Conservation (phyloP, 2,888 invertebrate species). For the Meganola albula region DNA sequence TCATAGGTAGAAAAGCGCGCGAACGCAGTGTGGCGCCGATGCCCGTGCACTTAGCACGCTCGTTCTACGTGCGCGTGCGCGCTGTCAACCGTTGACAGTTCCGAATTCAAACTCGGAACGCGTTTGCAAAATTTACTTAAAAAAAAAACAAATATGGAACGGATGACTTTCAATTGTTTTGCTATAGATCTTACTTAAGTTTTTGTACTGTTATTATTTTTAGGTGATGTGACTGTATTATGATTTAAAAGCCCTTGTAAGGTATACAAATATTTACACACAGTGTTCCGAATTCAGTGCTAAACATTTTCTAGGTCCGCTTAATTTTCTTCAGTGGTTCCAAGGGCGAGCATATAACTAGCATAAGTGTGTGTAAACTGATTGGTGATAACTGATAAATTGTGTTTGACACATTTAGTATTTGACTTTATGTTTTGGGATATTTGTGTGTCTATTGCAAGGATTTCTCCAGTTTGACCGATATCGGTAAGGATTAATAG, state of each 20-base stretch:
- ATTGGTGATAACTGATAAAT: constrained; percentile 50
- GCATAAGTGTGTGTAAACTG: constrained; percentile 67
- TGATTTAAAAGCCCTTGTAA: constrained; percentile 13
- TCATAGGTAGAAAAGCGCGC: constrained; percentile 72
- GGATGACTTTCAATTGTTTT: constrained; percentile 42
- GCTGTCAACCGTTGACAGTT: constrained; percentile 58
- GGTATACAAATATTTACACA: constrained; percentile 36
- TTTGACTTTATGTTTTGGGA: constrained; percentile 23
- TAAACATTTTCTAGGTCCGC: constrained; percentile 63
- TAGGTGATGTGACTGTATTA: constrained; percentile 30
- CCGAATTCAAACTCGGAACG: constrained; percentile 45
- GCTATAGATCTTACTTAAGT: constrained; percentile 41
- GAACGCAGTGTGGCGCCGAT: constrained; percentile 74
- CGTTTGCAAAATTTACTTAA: constrained; percentile 29
- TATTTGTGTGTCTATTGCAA: constrained; percentile 18
- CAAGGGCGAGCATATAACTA: constrained; percentile 68
- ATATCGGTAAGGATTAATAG: constrained; percentile 25
- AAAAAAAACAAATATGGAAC: constrained; percentile 55
- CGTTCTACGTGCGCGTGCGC: constrained; percentile 58
- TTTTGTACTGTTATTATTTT: constrained; percentile 11
- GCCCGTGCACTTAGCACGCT: constrained; percentile 72
- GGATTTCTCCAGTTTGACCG: constrained; percentile 28
- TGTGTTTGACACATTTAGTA: constrained; percentile 27
- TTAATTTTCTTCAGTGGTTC: constrained; percentile 60
- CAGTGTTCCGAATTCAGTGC: constrained; percentile 63